These are phyloP conservation scores for Dunckerocampus dactyliophorus DNA, from an alignment of 2,113 vertebrate species.

Conservation along the genomic window DNA sequence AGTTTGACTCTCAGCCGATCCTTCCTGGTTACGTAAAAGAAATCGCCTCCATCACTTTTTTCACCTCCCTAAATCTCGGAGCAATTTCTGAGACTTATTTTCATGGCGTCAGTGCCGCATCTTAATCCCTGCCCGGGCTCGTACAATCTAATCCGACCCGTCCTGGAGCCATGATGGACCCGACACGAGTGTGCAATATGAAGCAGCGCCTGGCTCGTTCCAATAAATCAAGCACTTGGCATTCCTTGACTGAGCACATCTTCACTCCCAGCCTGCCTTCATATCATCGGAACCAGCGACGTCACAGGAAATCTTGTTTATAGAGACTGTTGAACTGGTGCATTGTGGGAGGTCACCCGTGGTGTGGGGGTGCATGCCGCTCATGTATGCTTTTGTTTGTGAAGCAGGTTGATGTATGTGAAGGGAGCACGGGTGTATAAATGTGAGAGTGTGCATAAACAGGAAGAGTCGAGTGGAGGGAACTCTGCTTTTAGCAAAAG, in stretches of 20 bases:
- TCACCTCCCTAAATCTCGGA: not conserved
- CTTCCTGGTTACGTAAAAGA: not conserved
- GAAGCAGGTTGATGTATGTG: not conserved
- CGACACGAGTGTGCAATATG: not conserved
- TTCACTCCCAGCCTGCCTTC: not conserved
- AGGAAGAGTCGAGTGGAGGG: slow-evolving; percentile 39
- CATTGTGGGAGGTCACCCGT: slow-evolving; percentile 11
- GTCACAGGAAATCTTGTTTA: slow-evolving; percentile 41
- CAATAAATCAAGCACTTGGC: slow-evolving; percentile 10
- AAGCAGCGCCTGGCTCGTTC: not conserved
- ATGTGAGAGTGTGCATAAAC: slow-evolving; percentile 41
- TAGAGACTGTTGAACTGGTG: slow-evolving; percentile 17
- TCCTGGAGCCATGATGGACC: not conserved
- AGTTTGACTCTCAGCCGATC: no score
- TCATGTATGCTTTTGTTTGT: not conserved
- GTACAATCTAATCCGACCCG: not conserved
- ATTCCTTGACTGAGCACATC: not conserved
- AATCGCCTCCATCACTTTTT: not conserved
- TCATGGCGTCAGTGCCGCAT: slow-evolving; percentile 22
- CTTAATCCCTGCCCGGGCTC: slow-evolving; percentile 9
- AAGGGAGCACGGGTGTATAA: not conserved
- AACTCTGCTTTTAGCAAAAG: slow-evolving; percentile 51
- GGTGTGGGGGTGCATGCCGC: not conserved
- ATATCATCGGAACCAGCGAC: slow-evolving; percentile 17
- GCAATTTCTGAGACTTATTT: slow-evolving; percentile 9